Percentiles rank a stretch among this genome's conserved stretches.
These are phyloP conservation scores for Rhabditoides inermis DNA, from an alignment of 2,888 invertebrate genomes.

Conservation along the genomic window DNA sequence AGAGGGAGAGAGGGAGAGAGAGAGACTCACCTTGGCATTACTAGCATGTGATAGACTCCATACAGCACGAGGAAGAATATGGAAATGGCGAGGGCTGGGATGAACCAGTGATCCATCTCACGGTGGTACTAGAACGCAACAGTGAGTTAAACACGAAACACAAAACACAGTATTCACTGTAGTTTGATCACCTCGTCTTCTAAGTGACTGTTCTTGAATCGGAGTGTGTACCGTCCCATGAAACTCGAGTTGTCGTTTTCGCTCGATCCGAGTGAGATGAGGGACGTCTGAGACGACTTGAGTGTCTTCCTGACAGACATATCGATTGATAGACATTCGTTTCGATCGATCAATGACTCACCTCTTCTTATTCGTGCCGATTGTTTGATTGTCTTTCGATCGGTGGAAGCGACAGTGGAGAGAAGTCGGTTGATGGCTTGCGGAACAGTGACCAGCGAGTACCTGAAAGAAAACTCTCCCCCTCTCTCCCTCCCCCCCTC, in stretches of 20 bases:
- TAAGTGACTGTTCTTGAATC: constrained; percentile 26
- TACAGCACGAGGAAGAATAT: constrained; percentile 48
- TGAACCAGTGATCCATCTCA: constrained; percentile 50
- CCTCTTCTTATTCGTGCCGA: constrained; percentile 19
- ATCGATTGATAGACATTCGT: constrained; percentile 10
- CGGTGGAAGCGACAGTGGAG: constrained; percentile 23
- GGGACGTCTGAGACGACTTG: background rate
- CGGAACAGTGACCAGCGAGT: constrained; percentile 46
- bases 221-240: constrained; percentile 21
- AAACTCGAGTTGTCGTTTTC: constrained; percentile 12
- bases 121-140: constrained; percentile 35
- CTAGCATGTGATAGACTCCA: constrained; percentile 43
- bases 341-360: background rate
- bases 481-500: no score
- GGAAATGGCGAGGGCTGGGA: constrained; percentile 45
- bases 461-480: constrained; percentile 29
- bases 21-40: constrained; percentile 26
- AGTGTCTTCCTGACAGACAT: constrained; percentile 8
- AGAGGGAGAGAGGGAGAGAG: no score
- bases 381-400: constrained; percentile 17
- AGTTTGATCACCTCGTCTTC: constrained; percentile 22
- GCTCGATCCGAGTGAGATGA: background rate
- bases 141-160: no score
- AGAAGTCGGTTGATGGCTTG: constrained; percentile 47
- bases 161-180: background rate